These are phyloP conservation scores for Thripadectes ignobilis DNA, from an alignment of 2,797 vertebrate species.

Conservation along the genomic window DNA sequence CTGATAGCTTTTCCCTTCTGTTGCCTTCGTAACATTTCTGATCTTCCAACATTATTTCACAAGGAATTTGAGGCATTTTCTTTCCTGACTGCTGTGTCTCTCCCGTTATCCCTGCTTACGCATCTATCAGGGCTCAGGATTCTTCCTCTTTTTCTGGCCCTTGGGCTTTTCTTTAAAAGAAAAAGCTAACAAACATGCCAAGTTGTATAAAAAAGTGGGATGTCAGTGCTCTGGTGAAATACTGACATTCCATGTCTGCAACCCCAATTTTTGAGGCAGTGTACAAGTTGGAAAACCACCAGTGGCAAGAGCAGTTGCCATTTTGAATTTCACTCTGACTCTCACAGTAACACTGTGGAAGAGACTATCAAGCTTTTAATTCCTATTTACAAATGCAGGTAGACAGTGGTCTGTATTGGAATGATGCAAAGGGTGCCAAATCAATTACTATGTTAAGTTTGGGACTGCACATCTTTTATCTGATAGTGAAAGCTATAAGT, in stretches of 20 bases:
- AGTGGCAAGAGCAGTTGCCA: conserved; percentile 81
- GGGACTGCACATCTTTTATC: not conserved
- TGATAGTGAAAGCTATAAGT: not conserved
- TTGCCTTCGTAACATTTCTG: not conserved
- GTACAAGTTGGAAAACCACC: conserved; percentile 71
- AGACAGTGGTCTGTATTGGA: conserved; percentile 56
- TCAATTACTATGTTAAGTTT: not conserved
- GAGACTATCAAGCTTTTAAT: conserved; percentile 37
- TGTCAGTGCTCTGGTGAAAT: conserved; percentile 52
- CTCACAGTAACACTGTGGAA: not conserved
- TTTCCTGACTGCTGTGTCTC: not conserved
- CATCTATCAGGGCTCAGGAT: conserved; percentile 17
- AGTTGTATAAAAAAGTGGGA: conserved; percentile 59
- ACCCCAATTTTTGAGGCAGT: conserved; percentile 43
- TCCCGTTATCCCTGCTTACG: not conserved
- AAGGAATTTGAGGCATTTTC: conserved; percentile 26
- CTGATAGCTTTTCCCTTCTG: conserved; percentile 17
- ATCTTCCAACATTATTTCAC: conserved; percentile 12
- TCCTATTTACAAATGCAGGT: conserved; percentile 56
- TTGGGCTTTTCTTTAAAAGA: conserved; percentile 67
- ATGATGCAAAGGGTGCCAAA: conserved; percentile 14
- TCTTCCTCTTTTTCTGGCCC: conserved; percentile 55
- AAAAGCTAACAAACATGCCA: conserved; percentile 70
- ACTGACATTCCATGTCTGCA: conserved; percentile 47
- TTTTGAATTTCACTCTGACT: conserved; percentile 62